A percentile compares a stretch with the other conserved stretches of the same genome.
These are phyloP conservation scores for Megaceryle maxima DNA, from an alignment of 2,113 vertebrate genomes.

Conservation along the genomic window DNA sequence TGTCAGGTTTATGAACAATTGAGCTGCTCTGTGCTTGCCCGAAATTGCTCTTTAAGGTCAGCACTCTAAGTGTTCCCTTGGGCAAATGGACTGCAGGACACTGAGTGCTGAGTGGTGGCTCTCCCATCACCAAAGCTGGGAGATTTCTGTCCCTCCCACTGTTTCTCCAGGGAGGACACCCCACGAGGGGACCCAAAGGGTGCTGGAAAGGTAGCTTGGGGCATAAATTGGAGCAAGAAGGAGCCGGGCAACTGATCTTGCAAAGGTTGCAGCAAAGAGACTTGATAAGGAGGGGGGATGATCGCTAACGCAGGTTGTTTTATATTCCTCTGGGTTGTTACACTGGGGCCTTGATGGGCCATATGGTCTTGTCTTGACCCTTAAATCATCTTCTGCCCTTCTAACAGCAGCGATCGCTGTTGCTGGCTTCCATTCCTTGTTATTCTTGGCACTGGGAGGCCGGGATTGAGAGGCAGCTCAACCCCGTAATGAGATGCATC, in stretches of 20 bases:
- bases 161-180: background rate
- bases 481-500: conserved; percentile 74
- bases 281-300: background rate
- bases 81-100: background rate
- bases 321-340: conserved; percentile 51
- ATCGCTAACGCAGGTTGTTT: background rate
- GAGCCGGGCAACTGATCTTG: background rate
- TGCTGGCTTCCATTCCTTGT: conserved; percentile 66
- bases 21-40: conserved; percentile 62
- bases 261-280: background rate
- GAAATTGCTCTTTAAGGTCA: conserved; percentile 79
- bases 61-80: conserved; percentile 30
- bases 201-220: background rate
- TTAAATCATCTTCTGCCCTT: conserved; percentile 61
- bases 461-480: conserved; percentile 42
- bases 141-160: background rate
- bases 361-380: conserved; percentile 77
- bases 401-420: conserved; percentile 54
- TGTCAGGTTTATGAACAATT: conserved; percentile 79
- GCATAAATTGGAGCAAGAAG: background rate
- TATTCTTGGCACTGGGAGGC: conserved; percentile 75
- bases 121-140: background rate
- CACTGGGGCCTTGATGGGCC: conserved; percentile 37
- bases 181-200: background rate
- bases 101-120: background rate